Evolutionary conservation across 1,140 invertebrate species (phyloP), one percentile per base, ranked within the genome.

Genomic region (Ditylenchus dipsaci): DNA sequence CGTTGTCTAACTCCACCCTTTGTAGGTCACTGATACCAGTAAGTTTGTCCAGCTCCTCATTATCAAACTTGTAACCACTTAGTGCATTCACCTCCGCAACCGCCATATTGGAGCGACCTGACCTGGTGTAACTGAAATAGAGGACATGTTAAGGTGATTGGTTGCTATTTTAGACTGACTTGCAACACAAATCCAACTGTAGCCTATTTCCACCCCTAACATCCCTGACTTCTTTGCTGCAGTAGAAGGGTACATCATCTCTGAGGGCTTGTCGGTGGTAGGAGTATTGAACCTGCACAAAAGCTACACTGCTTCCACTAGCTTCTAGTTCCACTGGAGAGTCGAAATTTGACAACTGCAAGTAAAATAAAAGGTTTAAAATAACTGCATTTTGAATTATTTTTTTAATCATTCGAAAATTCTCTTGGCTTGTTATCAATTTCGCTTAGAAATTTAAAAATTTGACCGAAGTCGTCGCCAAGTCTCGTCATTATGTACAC

Each of bases 181-280:
- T 83, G 75, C 80, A 82, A 63, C 80, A 82, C 17, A 82, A 58
- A 56, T 82, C 75, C 63, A 82, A 67, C 67, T 82, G 72, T 42
- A 82, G 59, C 23, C 78, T 43, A 58, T 79, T 82, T 9, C 79
- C 81, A 15, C 72, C 71, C 60, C 77, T 63, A 30, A 78, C 58
- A 59, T 81, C 81, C 29, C 71, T 69, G 33, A 82, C 33, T 21
- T 82, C 79, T 42, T 80, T 75, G 8, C 72, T 68, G 60, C 80
- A 82, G 56, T 68, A 82, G 73, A 82, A 82, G 8, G 80, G 74
- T 42, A 72, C 63, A 56, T 82, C 81, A 57, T 82, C 80, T 9
- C 72, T 63, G 21, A 80, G 47, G 0, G 72, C 67, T 60, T 74
- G 73, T 38, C 77, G 70, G 60, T 82, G 70, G 67, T 82, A 82